Conservation (phyloP, 2,113 vertebrate genomes). For the Glaucidium brasilianum region DNA sequence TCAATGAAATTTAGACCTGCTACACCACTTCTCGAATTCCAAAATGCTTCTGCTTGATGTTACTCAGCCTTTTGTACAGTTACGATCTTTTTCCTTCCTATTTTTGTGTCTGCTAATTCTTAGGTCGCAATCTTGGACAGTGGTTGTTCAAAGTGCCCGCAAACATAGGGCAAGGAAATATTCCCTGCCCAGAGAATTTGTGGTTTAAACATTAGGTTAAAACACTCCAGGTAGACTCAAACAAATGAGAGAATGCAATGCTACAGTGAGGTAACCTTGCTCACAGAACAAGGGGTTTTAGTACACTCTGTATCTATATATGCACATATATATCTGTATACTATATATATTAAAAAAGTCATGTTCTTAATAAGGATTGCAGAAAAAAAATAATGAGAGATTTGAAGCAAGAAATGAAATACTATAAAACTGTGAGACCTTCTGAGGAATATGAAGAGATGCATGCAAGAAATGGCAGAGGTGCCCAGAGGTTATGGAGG, state of each 20-base stretch:
- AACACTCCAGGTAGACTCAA: neutral
- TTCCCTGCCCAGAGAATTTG: neutral
- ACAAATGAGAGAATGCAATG: neutral
- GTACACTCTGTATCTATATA: accelerated
- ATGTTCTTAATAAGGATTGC: neutral
- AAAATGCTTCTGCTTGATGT: neutral
- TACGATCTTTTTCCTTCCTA: neutral
- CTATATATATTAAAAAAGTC: neutral
- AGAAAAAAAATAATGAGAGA: neutral
- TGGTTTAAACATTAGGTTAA: neutral
- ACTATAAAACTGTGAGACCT: neutral
- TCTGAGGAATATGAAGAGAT: neutral
- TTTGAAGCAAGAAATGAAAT: neutral
- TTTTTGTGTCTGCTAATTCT: neutral
- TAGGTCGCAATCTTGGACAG: neutral
- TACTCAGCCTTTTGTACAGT: neutral
- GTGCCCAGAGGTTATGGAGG: neutral
- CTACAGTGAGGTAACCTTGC: neutral
- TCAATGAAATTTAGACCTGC: neutral
- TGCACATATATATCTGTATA: neutral
- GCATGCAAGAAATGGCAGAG: neutral
- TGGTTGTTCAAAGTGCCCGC: neutral
- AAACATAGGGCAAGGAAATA: neutral
- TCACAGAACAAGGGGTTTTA: neutral
- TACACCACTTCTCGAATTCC: neutral